Percentiles rank a stretch among this genome's conserved stretches.
These are phyloP conservation scores for Peromyscus maniculatus DNA, from an alignment of 2,113 vertebrate genomes.

Conservation along the genomic window DNA sequence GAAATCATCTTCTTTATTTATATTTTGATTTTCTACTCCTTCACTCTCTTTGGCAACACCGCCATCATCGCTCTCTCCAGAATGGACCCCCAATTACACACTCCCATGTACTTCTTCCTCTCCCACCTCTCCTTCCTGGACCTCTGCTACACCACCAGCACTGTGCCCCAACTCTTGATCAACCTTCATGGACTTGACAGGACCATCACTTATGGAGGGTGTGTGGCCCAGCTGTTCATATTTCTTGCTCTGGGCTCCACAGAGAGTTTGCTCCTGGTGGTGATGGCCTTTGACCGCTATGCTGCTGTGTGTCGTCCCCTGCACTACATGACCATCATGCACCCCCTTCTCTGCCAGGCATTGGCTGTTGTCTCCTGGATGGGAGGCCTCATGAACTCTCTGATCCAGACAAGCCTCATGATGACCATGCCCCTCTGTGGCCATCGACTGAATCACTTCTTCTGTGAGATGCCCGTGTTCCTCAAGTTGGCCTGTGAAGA, in stretches of 20 bases:
- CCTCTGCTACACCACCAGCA: not conserved
- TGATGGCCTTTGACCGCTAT: not conserved
- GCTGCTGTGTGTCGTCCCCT: not conserved
- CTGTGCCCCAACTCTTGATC: not conserved
- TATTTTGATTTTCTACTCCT: conserved; percentile 54
- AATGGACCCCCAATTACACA: not conserved
- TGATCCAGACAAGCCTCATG: conserved; percentile 1
- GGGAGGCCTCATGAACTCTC: not conserved
- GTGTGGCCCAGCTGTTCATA: not conserved
- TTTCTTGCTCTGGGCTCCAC: not conserved
- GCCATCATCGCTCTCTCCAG: conserved; percentile 23
- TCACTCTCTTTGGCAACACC: conserved; percentile 63
- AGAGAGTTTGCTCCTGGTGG: not conserved
- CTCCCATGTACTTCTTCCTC: conserved; percentile 66
- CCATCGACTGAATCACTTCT: not conserved
- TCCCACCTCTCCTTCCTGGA: conserved; percentile 58
- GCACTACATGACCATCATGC: not conserved
- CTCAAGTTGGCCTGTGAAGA: not conserved
- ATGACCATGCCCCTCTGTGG: not conserved
- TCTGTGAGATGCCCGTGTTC: not conserved
- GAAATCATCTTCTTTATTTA: conserved; percentile 42
- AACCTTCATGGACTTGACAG: not conserved
- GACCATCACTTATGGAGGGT: not conserved
- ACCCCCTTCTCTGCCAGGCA: not conserved
- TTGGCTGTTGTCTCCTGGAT: not conserved